Percentiles rank a stretch among this genome's conserved stretches.
phyloP scores from a whole-genome alignment of 2,888 invertebrate genomes.

The Rhogogaster chlorosoma region DNA sequence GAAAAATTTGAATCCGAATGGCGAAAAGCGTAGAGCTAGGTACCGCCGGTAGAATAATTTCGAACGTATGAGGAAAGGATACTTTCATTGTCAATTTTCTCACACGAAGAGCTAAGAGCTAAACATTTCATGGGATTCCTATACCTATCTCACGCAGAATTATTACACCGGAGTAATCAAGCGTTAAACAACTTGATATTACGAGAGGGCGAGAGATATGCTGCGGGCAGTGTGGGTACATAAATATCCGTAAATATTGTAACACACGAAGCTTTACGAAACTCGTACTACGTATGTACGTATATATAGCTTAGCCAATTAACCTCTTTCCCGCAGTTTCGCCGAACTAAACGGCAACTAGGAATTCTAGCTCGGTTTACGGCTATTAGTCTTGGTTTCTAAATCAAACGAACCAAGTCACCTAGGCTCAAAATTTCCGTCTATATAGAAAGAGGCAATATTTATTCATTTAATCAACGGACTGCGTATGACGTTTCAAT shows the following conservation, averaged over 20 bases:
- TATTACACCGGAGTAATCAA: not conserved
- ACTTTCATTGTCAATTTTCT: not conserved
- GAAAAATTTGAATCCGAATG: not conserved
- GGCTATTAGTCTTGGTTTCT: constrained; percentile 32
- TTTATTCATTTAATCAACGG: not conserved
- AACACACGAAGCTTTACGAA: not conserved
- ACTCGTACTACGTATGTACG: not conserved
- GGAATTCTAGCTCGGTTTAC: not conserved
- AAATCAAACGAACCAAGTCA: constrained; percentile 35
- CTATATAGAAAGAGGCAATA: not conserved
- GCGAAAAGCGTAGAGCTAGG: not conserved
- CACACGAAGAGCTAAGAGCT: not conserved
- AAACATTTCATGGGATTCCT: not conserved
- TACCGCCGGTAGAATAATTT: not conserved
- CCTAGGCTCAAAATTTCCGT: not conserved
- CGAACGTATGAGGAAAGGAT: not conserved
- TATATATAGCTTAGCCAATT: not conserved
- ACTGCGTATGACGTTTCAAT: not conserved
- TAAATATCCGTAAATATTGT: constrained; percentile 44
- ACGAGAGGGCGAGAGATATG: not conserved
- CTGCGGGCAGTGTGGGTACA: not conserved
- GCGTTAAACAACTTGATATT: not conserved
- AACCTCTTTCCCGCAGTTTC: constrained; percentile 7
- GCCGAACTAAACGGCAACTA: not conserved
- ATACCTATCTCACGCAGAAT: not conserved